Base-by-base conservation (phyloP, 2,113 vertebrate species). In the Salvelinus sp. region DNA sequence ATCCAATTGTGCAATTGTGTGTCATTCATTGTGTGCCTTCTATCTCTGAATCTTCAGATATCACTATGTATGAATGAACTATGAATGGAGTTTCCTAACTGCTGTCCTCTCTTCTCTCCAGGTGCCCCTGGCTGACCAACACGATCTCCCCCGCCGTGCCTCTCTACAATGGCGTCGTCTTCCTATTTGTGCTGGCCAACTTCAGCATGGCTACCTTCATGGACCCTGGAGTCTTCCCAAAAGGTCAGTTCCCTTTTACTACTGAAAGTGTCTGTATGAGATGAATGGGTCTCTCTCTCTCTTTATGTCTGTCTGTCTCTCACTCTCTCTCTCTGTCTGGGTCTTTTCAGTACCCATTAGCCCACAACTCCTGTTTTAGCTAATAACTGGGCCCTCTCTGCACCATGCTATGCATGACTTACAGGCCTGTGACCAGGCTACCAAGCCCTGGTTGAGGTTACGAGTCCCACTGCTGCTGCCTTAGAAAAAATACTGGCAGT, bases 161-260 rank as follows among this genome's bases (percentile, higher is more conserved):
- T 48, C 85, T 99, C 80, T 99, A 99, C 96, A 98, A 99, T 99
- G 98, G 98, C 88, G 85, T 99, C 85, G 89, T 99, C 89, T 99
- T 99, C 92, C 94, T 98, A 86, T 99, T 99, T 78, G 98, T 99
- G 28, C 89, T 99, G 93, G 98, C 98, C 92, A 99, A 99, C 91
- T 99, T 99, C 95, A 97, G 97, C 93, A 97, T 99, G 98, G 97
- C 98, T 47, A 98, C 98, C 78, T 99, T 99, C 93, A 99, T 99
- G 98, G 98, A 99, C 90, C 97, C 98, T 23, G 98, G 98, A 16
- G 93, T 99, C 79, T 99, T 98, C 88, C 98, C 98, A 86, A 91
- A 96, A 97, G 98, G 98, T 99, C 90, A 85, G 92, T 85, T 30
- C n/a, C 2, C 20, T 20, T n/a, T 10, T 22, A 4, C 57, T 23